A percentile compares a stretch with the other conserved stretches of the same genome.
These are phyloP conservation scores for Ophioninae sp. DNA, from an alignment of 2,888 invertebrate genomes.

Conservation along the genomic window DNA sequence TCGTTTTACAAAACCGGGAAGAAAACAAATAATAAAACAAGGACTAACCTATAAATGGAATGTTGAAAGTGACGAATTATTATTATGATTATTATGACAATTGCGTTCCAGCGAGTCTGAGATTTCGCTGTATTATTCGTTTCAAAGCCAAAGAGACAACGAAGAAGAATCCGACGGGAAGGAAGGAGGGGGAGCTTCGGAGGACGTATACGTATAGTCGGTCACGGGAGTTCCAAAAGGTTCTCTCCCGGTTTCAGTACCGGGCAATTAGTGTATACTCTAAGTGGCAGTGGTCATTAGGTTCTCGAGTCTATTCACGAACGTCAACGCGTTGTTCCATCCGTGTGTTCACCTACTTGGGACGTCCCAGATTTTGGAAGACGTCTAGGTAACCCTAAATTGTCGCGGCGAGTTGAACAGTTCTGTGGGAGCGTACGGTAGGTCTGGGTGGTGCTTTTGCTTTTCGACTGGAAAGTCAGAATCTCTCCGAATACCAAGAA, in stretches of 20 bases:
- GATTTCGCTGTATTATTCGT: background rate
- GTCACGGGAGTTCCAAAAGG: constrained; percentile 68
- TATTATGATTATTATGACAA: no score
- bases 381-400: constrained; percentile 50
- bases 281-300: constrained; percentile 77
- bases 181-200: constrained; percentile 57
- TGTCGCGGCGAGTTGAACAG: constrained; percentile 58
- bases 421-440: constrained; percentile 26
- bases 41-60: background rate
- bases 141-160: background rate
- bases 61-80: background rate
- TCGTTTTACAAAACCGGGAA: no score
- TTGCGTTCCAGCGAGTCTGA: background rate
- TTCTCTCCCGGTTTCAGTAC: constrained; percentile 68
- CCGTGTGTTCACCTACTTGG: constrained; percentile 60
- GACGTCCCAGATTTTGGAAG: constrained; percentile 49
- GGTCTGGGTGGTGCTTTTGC: constrained; percentile 28
- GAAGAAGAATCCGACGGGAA: constrained; percentile 18
- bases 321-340: constrained; percentile 8
- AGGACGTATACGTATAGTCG: constrained; percentile 53
- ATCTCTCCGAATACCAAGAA: constrained; percentile 45
- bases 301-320: constrained; percentile 56
- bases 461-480: constrained; percentile 50
- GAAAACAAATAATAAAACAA: no score
- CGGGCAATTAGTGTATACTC: constrained; percentile 77